phyloP scores from a whole-genome alignment of 2,797 vertebrate species.

The Sphenodon punctatus region DNA sequence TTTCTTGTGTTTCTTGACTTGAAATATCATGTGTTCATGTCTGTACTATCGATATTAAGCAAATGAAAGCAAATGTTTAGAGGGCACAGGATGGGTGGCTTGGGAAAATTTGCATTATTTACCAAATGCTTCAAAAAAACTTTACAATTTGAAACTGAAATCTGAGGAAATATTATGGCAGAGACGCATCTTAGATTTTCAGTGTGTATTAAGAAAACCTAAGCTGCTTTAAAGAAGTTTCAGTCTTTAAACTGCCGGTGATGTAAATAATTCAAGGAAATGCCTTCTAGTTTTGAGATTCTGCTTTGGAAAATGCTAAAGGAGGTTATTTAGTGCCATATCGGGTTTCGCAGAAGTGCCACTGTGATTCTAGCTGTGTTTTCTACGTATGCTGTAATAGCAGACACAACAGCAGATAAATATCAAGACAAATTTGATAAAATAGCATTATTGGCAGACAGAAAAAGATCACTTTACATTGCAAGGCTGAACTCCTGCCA shows the following conservation, averaged over 20 bases:
- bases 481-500: constrained; percentile 48
- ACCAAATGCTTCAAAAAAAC: background rate
- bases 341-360: constrained; percentile 46
- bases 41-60: background rate
- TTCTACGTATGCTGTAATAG: constrained; percentile 38
- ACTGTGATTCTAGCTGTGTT: constrained; percentile 29
- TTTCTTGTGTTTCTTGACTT: background rate
- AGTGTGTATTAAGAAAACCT: constrained; percentile 25
- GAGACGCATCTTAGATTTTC: no score
- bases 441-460: constrained; percentile 44
- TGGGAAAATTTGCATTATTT: background rate
- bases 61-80: background rate
- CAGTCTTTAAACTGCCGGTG: background rate
- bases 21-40: background rate
- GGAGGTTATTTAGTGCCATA: constrained; percentile 23
- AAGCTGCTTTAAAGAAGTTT: background rate
- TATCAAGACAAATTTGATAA: constrained; percentile 61
- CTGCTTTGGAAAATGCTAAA: constrained; percentile 19
- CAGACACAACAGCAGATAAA: constrained; percentile 61
- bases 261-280: background rate
- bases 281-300: background rate
- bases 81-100: background rate
- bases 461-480: constrained; percentile 49
- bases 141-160: background rate
- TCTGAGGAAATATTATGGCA: background rate